Conservation (phyloP, 2,888 invertebrate genomes). For the Ischnura elegans region DNA sequence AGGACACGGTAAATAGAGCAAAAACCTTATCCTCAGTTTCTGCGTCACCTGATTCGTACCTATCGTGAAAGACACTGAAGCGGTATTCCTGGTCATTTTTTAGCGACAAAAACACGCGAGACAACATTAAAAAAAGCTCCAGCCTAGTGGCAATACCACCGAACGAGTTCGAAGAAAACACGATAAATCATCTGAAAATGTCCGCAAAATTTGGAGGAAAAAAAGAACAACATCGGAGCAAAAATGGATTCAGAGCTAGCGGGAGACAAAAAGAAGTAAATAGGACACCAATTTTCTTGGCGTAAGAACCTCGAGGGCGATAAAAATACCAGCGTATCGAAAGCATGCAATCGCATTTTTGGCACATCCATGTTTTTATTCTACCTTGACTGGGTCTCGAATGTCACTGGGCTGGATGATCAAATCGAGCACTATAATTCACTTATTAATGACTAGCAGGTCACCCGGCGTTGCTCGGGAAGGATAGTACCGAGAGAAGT, state of each 20-base stretch:
- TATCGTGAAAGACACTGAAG: neutral
- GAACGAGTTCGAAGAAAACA: neutral
- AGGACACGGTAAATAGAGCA: neutral
- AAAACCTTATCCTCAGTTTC: neutral
- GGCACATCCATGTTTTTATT: neutral
- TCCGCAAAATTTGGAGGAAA: neutral
- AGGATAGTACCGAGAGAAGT: too few relatives aligned
- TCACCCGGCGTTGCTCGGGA: too few relatives aligned
- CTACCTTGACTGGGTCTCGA: neutral
- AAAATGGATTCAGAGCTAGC: neutral
- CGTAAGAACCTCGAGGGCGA: neutral
- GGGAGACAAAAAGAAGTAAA: neutral
- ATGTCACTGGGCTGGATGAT: neutral
- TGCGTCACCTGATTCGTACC: neutral
- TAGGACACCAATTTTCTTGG: neutral
- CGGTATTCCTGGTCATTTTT: neutral
- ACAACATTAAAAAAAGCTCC: neutral
- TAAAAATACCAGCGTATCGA: neutral
- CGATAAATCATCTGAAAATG: neutral
- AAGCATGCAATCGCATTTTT: neutral
- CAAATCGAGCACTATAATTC: neutral
- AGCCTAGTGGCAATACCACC: neutral
- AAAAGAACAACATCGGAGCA: neutral
- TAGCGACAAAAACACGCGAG: neutral
- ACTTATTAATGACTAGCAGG: too few relatives aligned